Evolutionary conservation across 2,888 invertebrate species (phyloP).

Genomic region (Agrotis segetum): DNA sequence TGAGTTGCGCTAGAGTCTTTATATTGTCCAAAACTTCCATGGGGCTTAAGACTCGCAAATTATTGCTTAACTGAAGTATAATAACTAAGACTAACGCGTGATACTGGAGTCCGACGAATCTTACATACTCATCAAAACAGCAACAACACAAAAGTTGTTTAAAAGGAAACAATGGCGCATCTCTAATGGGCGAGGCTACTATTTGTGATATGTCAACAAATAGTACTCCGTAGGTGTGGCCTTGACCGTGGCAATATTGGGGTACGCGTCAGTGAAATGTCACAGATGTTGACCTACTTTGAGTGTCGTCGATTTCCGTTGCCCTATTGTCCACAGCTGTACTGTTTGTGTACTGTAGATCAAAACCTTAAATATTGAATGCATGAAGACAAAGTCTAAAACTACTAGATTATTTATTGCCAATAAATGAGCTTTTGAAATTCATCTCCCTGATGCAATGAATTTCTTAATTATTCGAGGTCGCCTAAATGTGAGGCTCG

Average conservation of each 20-base stretch:
- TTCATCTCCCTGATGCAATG: not conserved
- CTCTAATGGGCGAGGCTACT: not conserved
- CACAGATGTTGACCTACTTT: not conserved
- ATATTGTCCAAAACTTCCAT: no score
- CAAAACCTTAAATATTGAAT: no score
- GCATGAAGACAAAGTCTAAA: no score
- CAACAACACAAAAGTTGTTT: not conserved
- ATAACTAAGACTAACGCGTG: no score
- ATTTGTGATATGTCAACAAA: constrained; percentile 1
- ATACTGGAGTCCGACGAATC: no score
- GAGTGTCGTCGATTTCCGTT: not conserved
- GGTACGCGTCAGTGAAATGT: constrained; percentile 2
- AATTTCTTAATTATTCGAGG: constrained; percentile 10
- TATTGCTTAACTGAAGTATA: no score
- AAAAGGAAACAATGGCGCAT: not conserved
- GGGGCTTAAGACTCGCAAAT: no score
- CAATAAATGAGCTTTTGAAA: constrained; percentile 1
- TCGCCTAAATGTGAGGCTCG: not conserved
- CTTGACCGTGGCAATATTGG: not conserved
- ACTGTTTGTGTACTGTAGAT: no score
- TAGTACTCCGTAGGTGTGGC: not conserved
- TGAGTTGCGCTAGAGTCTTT: no score
- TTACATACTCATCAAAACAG: not conserved
- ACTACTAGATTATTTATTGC: not conserved
- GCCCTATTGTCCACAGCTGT: not conserved